phyloP scores from a whole-genome alignment of 1,140 invertebrate species.

The Papilio polytes region DNA sequence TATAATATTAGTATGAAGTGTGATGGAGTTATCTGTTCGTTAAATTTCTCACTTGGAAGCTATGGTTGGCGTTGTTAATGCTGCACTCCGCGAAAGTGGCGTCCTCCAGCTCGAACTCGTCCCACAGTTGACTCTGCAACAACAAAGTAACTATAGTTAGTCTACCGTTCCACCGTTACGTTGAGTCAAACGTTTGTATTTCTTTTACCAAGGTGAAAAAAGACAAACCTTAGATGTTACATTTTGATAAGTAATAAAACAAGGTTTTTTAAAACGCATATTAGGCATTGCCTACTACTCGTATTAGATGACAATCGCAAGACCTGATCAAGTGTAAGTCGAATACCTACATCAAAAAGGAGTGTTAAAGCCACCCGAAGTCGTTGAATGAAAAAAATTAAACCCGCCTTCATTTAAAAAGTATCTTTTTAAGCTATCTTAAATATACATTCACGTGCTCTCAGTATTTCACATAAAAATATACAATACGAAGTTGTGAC shows the following conservation, averaged over 20 bases:
- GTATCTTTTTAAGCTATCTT: not conserved
- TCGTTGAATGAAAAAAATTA: too few species aligned
- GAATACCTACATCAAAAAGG: not conserved
- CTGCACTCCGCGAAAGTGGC: conserved; percentile 93
- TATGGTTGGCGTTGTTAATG: conserved; percentile 93
- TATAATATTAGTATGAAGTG: too few species aligned
- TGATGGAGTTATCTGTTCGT: too few species aligned
- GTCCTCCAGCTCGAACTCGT: conserved; percentile 93
- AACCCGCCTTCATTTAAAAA: not conserved
- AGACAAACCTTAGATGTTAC: too few species aligned
- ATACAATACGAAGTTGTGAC: not conserved
- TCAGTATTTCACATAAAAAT: conserved; percentile 3
- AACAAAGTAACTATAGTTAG: conserved; percentile 40
- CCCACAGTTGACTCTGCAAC: conserved; percentile 93
- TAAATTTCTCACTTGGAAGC: conserved; percentile 89
- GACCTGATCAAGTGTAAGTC: not conserved
- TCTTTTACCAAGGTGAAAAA: too few species aligned
- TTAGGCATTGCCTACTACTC: too few species aligned
- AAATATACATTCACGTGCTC: not conserved
- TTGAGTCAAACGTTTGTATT: not conserved
- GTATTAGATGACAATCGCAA: too few species aligned
- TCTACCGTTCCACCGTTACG: not conserved
- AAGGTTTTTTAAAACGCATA: too few species aligned
- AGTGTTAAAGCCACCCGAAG: not conserved
- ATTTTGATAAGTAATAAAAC: too few species aligned